These are phyloP conservation scores for Syngnathus floridae DNA, from an alignment of 2,113 vertebrate species.

Conservation along the genomic window DNA sequence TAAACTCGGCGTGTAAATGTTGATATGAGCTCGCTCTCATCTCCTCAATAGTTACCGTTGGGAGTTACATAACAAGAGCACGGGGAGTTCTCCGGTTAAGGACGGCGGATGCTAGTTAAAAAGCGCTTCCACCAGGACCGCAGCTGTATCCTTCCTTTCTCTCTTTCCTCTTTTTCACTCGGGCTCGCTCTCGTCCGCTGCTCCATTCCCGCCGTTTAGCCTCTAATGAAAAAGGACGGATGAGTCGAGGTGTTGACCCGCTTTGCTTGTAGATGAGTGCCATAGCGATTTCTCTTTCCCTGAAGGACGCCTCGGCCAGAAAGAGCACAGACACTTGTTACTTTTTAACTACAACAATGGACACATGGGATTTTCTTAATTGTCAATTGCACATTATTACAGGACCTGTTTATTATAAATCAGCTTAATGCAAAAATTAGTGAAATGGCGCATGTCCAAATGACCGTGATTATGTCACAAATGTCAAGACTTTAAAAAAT, in stretches of 20 bases:
- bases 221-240: conserved; percentile 56
- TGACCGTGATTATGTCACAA: too few relatives aligned
- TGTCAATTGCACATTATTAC: too few relatives aligned
- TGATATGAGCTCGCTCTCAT: conserved; percentile 20
- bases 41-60: conserved; percentile 16
- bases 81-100: conserved; percentile 39
- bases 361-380: too few relatives aligned
- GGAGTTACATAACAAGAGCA: conserved; percentile 44
- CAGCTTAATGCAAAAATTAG: too few relatives aligned
- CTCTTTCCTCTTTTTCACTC: conserved; percentile 32
- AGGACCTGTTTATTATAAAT: too few relatives aligned
- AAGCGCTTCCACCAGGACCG: conserved; percentile 38
- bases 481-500: too few relatives aligned
- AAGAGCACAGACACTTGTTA: background rate
- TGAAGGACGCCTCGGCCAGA: conserved; percentile 12
- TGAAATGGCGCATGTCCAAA: too few relatives aligned
- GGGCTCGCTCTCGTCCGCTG: conserved; percentile 15
- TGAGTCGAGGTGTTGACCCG: conserved; percentile 48
- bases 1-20: conserved; percentile 16
- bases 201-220: conserved; percentile 38
- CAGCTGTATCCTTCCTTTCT: conserved; percentile 37
- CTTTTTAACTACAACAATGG: background rate
- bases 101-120: conserved; percentile 39
- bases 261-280: conserved; percentile 25
- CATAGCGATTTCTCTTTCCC: conserved; percentile 18